Conservation (phyloP, 2,113 vertebrate genomes). For the Syngnathoides biaculeatus region DNA sequence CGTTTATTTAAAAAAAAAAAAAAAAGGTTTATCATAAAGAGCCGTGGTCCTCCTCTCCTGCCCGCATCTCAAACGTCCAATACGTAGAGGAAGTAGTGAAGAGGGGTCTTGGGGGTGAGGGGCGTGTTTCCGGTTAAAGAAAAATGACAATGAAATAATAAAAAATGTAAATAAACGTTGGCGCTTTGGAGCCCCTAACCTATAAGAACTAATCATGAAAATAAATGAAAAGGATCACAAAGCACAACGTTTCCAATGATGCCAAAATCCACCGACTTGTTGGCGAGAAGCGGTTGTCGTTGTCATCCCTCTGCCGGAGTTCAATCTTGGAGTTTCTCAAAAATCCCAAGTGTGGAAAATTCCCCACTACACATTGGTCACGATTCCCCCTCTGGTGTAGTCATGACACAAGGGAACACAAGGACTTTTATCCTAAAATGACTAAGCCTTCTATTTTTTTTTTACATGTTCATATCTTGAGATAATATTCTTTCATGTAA, state of each 20-base stretch:
- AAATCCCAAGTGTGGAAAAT: background rate
- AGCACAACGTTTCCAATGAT: background rate
- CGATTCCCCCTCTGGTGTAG: background rate
- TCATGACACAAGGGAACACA: background rate
- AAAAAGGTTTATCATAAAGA: background rate
- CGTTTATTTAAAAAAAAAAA: background rate
- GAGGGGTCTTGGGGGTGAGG: background rate
- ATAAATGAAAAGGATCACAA: background rate
- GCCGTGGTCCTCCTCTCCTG: background rate
- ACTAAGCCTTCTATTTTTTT: too few species aligned
- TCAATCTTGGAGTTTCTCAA: background rate
- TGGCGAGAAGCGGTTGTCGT: background rate
- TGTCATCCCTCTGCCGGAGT: background rate
- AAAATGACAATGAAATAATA: background rate
- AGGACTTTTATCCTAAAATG: too few species aligned
- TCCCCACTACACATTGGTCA: background rate
- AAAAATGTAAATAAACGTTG: too few species aligned
- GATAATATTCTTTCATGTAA: too few species aligned
- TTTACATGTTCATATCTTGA: too few species aligned
- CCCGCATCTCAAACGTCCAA: background rate
- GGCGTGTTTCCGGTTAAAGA: background rate
- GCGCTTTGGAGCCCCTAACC: background rate
- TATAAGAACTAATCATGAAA: background rate
- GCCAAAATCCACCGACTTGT: background rate
- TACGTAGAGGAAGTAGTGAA: background rate